Base-by-base conservation (phyloP, 1,140 invertebrate species). In the Drosophila fuyamai region DNA sequence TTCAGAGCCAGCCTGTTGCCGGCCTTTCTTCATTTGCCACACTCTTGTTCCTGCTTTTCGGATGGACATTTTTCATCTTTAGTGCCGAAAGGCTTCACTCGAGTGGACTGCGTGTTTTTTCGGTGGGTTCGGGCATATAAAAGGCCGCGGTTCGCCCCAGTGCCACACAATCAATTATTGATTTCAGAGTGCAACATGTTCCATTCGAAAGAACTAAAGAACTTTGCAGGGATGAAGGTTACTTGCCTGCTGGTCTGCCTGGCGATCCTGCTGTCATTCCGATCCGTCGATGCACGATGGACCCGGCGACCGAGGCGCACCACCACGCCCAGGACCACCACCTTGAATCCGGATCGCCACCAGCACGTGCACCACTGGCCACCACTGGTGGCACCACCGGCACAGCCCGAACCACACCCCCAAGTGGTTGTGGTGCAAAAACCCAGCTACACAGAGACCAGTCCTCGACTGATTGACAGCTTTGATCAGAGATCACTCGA, bases 141-240 rank as follows among this genome's bases (percentile, higher is more conserved):
- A 84, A 81, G 81, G 55, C 57, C 32, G 13, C 50, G 47, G 6
- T 43, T n/a, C 51, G 13, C 13, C 29, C 13, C 47, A 48, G 40
- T 46, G 41, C 44, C 70, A 50, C 55, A 61, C 51, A 89, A 88
- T 89, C 84, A 78, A 89, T 88, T 83, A 89, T 51, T 16, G 47
- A 53, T 53, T 36, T 18, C 65, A 10, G 56, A 35, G 60, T 36
- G 50, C 73, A 80, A 36, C 75, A 81, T 63, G 66, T 40, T 51
- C 32, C 16, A 55, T 38, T 32, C 41, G 23, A 50, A 18, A 36
- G 13, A 23, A n/a, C n/a, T n/a, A n/a, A n/a, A n/a, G 38, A 23
- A 70, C 50, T 55, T 38, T 23, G 48, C 4, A 0, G 29, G 10
- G 2, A 16, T n/a, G 23, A 16, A 16, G 16, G 14, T 56, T 2